phyloP scores from a whole-genome alignment of 2,113 vertebrate species.

The Probosciger aterrimus region DNA sequence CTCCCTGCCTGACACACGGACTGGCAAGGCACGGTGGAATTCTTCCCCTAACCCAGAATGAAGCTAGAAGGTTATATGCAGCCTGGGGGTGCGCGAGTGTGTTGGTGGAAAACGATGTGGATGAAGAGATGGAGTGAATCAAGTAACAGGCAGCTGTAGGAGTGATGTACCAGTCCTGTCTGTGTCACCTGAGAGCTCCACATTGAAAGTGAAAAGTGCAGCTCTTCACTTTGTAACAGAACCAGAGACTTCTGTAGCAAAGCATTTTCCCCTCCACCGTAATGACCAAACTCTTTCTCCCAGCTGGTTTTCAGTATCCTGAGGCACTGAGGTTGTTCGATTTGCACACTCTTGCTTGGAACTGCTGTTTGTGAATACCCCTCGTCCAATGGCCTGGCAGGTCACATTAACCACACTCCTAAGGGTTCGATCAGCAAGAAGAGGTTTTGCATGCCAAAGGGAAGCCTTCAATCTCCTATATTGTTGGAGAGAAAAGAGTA shows the following conservation, averaged over 20 bases:
- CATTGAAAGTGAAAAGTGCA: neutral
- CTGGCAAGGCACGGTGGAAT: fast-evolving
- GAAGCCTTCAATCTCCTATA: neutral
- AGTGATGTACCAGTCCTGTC: fast-evolving
- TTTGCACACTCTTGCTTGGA: neutral
- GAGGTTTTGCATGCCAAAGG: neutral
- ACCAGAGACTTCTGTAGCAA: neutral
- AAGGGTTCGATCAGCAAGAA: neutral
- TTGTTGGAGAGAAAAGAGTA: neutral
- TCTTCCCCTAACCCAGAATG: neutral
- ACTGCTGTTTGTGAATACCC: neutral
- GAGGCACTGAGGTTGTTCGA: neutral
- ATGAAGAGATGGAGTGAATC: neutral
- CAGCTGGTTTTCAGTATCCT: neutral
- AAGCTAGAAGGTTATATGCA: neutral
- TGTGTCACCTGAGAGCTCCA: neutral
- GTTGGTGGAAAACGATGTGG: neutral
- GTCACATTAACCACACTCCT: fast-evolving
- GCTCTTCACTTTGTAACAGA: neutral
- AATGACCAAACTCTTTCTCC: neutral
- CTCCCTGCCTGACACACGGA: neutral
- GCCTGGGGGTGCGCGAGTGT: neutral
- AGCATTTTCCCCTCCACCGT: neutral
- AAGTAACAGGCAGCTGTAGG: neutral
- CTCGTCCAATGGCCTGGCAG: neutral